These are phyloP conservation scores for Chlorops oryzae DNA, from an alignment of 1,140 invertebrate genomes.

Conservation along the genomic window DNA sequence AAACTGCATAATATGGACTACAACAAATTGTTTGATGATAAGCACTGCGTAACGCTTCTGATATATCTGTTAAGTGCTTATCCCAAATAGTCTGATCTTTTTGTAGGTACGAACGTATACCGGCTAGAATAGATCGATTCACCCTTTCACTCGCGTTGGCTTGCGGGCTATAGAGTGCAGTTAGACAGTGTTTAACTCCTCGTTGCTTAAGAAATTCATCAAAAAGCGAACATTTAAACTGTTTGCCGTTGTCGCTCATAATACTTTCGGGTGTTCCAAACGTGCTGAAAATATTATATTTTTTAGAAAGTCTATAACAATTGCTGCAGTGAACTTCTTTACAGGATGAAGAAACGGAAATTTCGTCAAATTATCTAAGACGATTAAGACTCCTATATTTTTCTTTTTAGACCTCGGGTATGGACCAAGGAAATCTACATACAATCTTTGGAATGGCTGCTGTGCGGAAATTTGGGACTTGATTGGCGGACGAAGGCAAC, in stretches of 20 bases:
- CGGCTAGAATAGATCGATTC: conserved; percentile 6
- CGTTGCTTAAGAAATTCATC: conserved; percentile 1
- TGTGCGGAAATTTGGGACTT: too few relatives aligned
- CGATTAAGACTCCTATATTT: too few relatives aligned
- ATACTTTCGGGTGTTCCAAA: conserved; percentile 12
- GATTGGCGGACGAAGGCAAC: too few relatives aligned
- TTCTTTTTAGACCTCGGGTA: too few relatives aligned
- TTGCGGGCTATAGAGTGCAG: conserved; percentile 2
- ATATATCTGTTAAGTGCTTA: conserved; percentile 3
- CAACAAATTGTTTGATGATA: background rate
- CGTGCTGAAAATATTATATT: too few relatives aligned
- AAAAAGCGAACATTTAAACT: conserved; percentile 10
- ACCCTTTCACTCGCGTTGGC: conserved; percentile 2
- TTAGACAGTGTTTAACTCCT: conserved; percentile 1
- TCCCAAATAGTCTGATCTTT: conserved; percentile 10
- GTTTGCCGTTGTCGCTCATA: conserved; percentile 12
- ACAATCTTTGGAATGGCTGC: too few relatives aligned
- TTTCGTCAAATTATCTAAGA: too few relatives aligned
- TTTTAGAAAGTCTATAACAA: too few relatives aligned
- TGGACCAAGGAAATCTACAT: too few relatives aligned
- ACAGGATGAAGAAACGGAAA: too few relatives aligned
- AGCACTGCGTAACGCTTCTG: background rate
- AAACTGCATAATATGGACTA: background rate
- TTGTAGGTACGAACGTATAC: conserved; percentile 5
- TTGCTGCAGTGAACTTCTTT: too few relatives aligned